A percentile compares a stretch with the other conserved stretches of the same genome.
Evolutionary conservation across 2,113 vertebrate genomes (phyloP).

Genomic region (Heptranchias perlo): DNA sequence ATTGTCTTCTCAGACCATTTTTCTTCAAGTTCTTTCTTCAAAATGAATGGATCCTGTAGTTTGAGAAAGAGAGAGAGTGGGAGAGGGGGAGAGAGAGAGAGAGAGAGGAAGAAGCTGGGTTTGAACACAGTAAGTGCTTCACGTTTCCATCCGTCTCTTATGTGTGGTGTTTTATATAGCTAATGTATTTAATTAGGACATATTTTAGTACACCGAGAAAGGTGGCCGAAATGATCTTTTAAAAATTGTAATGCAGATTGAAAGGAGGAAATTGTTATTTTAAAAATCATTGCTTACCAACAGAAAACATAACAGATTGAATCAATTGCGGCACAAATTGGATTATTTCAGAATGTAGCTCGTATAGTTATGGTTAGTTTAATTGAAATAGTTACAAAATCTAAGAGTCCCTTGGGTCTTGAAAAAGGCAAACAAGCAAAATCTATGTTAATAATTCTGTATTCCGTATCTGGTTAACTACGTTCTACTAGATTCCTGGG

Average conservation of each 20-base stretch:
- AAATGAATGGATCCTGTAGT: neutral
- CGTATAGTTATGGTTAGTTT: neutral
- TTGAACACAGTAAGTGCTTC: neutral
- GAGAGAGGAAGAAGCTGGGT: neutral
- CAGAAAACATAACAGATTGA: neutral
- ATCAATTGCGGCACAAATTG: neutral
- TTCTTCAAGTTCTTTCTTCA: neutral
- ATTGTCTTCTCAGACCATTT: neutral
- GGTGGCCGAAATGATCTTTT: neutral
- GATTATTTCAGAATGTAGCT: neutral
- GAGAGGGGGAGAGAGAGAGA: neutral
- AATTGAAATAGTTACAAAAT: neutral
- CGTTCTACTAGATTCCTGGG: neutral
- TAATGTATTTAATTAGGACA: conserved; percentile 9
- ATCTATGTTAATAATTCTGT: neutral
- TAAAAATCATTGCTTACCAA: neutral
- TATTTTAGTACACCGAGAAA: neutral
- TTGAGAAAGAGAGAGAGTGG: neutral
- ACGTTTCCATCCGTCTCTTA: neutral
- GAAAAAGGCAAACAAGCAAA: neutral
- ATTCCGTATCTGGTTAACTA: neutral
- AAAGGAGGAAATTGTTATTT: neutral
- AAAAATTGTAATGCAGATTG: neutral
- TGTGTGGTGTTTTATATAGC: neutral
- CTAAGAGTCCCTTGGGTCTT: neutral